Evolutionary conservation across 2,888 invertebrate genomes (phyloP), one percentile per base, ranked within the genome.

Genomic region (Lydus trimaculatus): DNA sequence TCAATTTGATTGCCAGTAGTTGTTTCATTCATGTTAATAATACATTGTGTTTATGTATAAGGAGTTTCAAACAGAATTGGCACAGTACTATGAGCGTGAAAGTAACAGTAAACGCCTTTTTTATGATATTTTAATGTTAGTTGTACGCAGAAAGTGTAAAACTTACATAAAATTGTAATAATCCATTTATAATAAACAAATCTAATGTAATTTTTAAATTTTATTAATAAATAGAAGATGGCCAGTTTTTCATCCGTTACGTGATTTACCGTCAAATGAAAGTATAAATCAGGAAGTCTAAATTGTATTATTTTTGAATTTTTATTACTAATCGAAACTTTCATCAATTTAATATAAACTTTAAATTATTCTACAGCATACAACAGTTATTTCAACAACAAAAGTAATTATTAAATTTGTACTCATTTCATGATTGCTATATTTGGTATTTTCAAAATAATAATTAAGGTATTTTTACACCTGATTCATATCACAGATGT

Each of bases 71-170:
- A 17, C 1, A 17, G 39, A 17, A 48, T 20, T 23, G 48, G 1
- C 56, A 52, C 23, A 28, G 28, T 56, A 28, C 43, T 56, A 56
- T n/a, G 25, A 28, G 56, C 56, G 56, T 56, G 56, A 56, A 56
- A 56, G 56, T 56, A 56, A 56, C 28, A 56, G 56, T 56, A 56
- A 56, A 28, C 56, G 1, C 7, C n/a, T 56, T 28, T 56, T 56
- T 56, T 56, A 28, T n/a, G 6, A 56, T 28, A n/a, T 15, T 56
- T 28, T 56, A 25, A 15, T 56, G 6, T 20, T 13, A 15, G 25
- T 15, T 13, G 13, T 23, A 25, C 9, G 56, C 56, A 56, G 56
- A 56, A 56, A 56, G 56, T 56, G 56, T 25, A 56, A 56, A 56
- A 56, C 56, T 56, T 56, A 56, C 28, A 56, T 56, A 56, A 56